Base-by-base conservation (phyloP, 2,888 invertebrate genomes). In the Drosophila mimica region DNA sequence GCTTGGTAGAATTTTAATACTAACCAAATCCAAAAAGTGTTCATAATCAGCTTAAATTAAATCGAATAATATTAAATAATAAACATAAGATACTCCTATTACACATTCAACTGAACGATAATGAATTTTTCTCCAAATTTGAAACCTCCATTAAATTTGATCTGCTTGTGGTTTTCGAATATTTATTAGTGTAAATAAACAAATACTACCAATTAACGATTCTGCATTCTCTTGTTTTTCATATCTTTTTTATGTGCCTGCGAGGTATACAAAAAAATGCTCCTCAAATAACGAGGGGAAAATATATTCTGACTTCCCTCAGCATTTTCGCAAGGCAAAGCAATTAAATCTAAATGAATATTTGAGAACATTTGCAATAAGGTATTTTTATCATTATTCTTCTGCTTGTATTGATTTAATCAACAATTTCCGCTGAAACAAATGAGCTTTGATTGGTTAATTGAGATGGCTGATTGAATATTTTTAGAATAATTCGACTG, bases 361-460 rank as follows among this genome's bases (percentile, higher is more conserved):
- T 48, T 54, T 60, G 51, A 43, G 57, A 75, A 74, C 46, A 36
- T 49, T 61, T 43, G 46, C 13, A 52, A 36, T 60, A 49, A 73
- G 40, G 13, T 7, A 13, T n/a, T n/a, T 54, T n/a, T 5, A 54
- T 28, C 17, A 30, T 56, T 28, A 17, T 28, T 36, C 11, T 56
- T 38, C 13, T 54, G 28, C 1, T 38, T 2, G 15, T 56, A 36
- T 56, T 31, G 34, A 76, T 61, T 57, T 57, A 72, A 76, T 73
- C 64, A 76, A 33, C 20, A 38, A 79, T 62, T 73, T 82, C 68
- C 82, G 82, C 52, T 28, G 28, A 25, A 70, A 46, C 69, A 74
- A 85, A 77, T 77, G 52, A 68, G 71, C 43, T 70, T 58, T 56
- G 82, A 71, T 85, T 81, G 61, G 54, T 67, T 73, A 52, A 70